These are phyloP conservation scores for Pygoscelis antarcticus DNA, from an alignment of 2,113 vertebrate genomes.

Conservation along the genomic window DNA sequence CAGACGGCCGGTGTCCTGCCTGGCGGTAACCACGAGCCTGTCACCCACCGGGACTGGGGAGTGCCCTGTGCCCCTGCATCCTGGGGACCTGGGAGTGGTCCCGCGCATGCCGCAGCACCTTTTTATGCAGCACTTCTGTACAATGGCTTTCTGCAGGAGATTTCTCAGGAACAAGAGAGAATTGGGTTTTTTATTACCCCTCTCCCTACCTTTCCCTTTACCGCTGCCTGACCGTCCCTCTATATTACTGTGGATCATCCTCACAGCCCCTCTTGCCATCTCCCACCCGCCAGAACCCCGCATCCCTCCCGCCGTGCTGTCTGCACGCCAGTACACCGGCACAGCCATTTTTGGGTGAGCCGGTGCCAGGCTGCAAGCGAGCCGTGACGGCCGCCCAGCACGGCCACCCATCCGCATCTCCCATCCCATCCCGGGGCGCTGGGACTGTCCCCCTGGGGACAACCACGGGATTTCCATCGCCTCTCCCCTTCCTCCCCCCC, in stretches of 20 bases:
- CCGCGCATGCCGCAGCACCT: accelerated
- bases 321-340: accelerated
- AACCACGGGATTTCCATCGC: not conserved
- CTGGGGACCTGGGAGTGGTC: not conserved
- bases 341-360: accelerated
- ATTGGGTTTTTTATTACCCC: not conserved
- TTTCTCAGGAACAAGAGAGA: not conserved
- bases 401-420: not conserved
- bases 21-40: not conserved
- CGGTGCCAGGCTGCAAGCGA: not conserved
- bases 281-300: not conserved
- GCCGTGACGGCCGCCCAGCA: accelerated
- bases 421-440: not conserved
- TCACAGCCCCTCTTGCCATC: not conserved
- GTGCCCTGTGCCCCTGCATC: not conserved
- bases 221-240: not conserved
- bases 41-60: accelerated
- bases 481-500: not conserved
- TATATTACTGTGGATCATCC: not conserved
- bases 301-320: not conserved
- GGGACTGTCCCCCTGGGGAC: not conserved
- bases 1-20: not conserved
- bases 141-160: not conserved
- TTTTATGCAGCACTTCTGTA: not conserved
- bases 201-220: not conserved